Evolutionary conservation across 2,797 vertebrate species (phyloP), one percentile per base, ranked within the genome.

Genomic region (Myotis daubentonii): DNA sequence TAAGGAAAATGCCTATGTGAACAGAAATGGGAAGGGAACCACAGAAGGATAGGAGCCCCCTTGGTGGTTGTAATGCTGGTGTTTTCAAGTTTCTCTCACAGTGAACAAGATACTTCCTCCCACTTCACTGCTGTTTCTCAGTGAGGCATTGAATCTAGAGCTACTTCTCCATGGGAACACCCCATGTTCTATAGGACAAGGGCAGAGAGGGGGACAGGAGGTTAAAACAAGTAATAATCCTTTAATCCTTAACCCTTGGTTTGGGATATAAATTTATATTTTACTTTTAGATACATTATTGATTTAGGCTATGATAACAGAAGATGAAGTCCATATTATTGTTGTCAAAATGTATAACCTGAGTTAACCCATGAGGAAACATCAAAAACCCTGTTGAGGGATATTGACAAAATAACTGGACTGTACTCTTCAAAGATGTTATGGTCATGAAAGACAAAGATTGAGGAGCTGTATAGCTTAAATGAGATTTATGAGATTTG

Each of bases 271-370:
- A 74, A 38, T 74, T 93, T 53, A 74, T 44, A 70, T 79, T 87
- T 94, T 79, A 68, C n/a, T 44, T 93, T 87, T 12, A 44, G 74
- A 55, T 23, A 84, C 9, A 33, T 84, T 72, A 41, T 84, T 87
- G 33, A 16, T 75, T 87, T 87, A 74, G 65, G 90, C 78, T 91
- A 62, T 91, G 95, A 60, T 57, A 79, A 83, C 6, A 76, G 57
- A 88, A 94, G n/a, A 87, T 33, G 55, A 94, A 87, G 30, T 83
- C 65, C 66, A 8, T 57, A n/a, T 87, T 78, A 87, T 60, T 83
- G 23, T 49, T 66, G 8, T 83, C 70, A 90, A 36, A 62, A 82
- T 83, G 12, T 4, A 66, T 79, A 81, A 16, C 25, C 53, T 82
- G 38, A 87, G 10, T 89, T 86, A 78, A 79, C 33, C 23, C 65